Evolutionary conservation across 2,113 vertebrate species (phyloP).

Genomic region (Noctilio leporinus): DNA sequence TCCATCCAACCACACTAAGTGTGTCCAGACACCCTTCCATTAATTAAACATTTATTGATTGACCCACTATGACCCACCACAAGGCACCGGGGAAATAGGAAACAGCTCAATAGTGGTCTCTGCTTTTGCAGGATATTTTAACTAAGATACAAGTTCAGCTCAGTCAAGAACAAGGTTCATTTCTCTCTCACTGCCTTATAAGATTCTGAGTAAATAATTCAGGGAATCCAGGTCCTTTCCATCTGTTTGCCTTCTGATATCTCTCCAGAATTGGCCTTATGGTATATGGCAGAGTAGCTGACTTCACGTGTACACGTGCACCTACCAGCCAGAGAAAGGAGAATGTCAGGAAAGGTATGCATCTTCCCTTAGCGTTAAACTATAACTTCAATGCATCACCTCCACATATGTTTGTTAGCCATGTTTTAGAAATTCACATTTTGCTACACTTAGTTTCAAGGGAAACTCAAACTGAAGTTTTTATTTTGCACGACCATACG

Average conservation of each 20-base stretch:
- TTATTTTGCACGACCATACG: not conserved
- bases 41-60: not conserved
- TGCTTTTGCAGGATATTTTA: not conserved
- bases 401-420: not conserved
- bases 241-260: not conserved
- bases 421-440: not conserved
- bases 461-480: not conserved
- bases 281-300: not conserved
- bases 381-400: not conserved
- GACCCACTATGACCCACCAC: not conserved
- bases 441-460: not conserved
- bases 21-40: not conserved
- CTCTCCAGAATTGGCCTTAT: not conserved
- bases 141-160: not conserved
- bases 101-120: not conserved
- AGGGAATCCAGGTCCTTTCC: not conserved
- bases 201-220: not conserved
- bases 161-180: not conserved
- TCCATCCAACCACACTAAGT: not conserved
- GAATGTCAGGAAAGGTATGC: not conserved
- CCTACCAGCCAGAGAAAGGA: not conserved
- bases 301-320: not conserved
- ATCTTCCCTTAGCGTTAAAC: not conserved
- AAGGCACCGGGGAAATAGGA: not conserved
- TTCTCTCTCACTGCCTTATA: not conserved